These are phyloP conservation scores for Panthera uncia DNA, from an alignment of 2,113 vertebrate genomes.

Conservation along the genomic window DNA sequence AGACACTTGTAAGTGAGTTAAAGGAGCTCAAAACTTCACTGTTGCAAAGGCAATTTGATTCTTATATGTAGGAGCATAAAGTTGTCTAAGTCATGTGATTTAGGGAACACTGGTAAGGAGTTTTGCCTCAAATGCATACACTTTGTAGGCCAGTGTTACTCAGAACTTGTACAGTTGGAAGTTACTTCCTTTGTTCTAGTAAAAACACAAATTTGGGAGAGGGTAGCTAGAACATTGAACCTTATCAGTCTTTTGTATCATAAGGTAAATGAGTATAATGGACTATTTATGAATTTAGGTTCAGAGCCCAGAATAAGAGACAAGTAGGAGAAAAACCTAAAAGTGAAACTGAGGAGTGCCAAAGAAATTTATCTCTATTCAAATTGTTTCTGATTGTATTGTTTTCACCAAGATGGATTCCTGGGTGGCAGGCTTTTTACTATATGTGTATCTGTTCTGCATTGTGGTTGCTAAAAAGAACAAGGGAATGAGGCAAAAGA, in stretches of 20 bases:
- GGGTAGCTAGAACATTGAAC: background rate
- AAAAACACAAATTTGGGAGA: background rate
- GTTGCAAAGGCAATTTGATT: background rate
- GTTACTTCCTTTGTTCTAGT: background rate
- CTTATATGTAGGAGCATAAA: background rate
- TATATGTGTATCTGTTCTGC: background rate
- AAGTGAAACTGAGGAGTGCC: background rate
- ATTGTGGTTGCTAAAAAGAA: background rate
- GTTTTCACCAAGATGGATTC: background rate
- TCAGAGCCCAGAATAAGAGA: background rate
- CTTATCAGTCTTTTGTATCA: background rate
- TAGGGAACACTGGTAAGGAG: background rate
- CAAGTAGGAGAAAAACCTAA: background rate
- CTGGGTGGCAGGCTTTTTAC: background rate
- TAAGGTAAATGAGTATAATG: background rate
- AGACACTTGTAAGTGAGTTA: background rate
- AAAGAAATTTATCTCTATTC: background rate
- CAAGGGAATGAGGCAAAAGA: background rate
- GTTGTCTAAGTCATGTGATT: background rate
- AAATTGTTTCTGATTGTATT: background rate
- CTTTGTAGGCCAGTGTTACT: background rate
- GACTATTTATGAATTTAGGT: background rate
- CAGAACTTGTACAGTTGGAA: background rate
- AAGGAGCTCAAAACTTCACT: background rate
- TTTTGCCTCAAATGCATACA: background rate